These are phyloP conservation scores for Magallana nippona DNA, from an alignment of 2,888 invertebrate species.

Conservation along the genomic window DNA sequence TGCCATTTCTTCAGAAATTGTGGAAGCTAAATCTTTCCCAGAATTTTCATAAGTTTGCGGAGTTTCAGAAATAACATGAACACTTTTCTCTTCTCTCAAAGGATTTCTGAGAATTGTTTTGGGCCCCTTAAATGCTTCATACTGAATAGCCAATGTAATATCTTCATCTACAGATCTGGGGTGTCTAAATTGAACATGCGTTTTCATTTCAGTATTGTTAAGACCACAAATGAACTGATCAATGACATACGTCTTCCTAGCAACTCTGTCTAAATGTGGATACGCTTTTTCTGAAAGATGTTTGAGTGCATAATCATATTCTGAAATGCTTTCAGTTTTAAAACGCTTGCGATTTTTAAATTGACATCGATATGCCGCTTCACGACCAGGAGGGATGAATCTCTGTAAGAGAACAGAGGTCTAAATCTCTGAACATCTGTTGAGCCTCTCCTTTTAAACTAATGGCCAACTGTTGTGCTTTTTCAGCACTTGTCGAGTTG, in stretches of 20 bases:
- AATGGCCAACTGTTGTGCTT: too few species aligned
- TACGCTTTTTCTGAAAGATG: not conserved
- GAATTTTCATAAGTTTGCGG: too few species aligned
- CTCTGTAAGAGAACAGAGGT: not conserved
- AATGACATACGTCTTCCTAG: not conserved
- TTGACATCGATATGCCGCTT: not conserved
- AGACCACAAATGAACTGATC: slow-evolving; percentile 34
- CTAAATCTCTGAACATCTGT: not conserved
- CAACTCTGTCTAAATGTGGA: not conserved
- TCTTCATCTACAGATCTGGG: not conserved
- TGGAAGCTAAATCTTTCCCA: too few species aligned
- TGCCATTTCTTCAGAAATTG: too few species aligned
- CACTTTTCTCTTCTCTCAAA: too few species aligned
- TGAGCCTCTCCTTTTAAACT: too few species aligned
- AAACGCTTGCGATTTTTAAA: not conserved
- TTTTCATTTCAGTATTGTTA: not conserved
- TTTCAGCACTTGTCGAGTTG: too few species aligned
- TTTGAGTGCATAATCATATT: not conserved
- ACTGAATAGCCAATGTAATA: slow-evolving; percentile 9
- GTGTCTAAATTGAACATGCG: not conserved
- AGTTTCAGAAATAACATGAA: too few species aligned
- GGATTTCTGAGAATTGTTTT: not conserved
- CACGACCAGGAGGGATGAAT: not conserved
- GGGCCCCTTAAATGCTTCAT: not conserved
- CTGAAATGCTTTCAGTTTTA: not conserved